phyloP scores from a whole-genome alignment of 2,113 vertebrate species.

The Spheniscus mendiculus region DNA sequence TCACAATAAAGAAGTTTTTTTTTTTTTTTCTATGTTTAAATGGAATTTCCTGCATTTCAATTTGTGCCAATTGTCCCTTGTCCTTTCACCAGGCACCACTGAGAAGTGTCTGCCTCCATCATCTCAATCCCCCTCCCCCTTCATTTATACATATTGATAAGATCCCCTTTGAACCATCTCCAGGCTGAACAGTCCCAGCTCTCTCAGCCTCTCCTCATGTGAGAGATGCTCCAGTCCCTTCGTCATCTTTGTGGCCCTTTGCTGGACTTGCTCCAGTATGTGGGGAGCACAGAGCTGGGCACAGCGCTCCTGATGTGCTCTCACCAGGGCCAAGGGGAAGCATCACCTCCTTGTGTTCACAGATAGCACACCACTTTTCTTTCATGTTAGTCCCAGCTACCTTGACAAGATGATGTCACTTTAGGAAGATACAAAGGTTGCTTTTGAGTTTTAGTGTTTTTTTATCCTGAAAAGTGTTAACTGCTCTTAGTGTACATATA shows the following conservation, averaged over 20 bases:
- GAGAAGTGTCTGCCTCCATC: neutral
- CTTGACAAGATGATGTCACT: neutral
- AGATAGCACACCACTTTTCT: neutral
- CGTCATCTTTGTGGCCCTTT: neutral
- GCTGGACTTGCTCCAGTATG: neutral
- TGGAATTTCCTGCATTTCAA: neutral
- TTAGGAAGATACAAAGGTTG: neutral
- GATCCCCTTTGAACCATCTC: neutral
- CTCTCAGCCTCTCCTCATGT: neutral
- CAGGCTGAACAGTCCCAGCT: neutral
- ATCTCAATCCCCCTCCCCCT: fast-evolving
- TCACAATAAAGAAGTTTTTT: neutral
- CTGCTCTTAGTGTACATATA: neutral
- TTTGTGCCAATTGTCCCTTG: neutral
- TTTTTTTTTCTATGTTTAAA: too few species aligned
- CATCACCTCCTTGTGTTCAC: neutral
- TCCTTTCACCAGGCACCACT: neutral
- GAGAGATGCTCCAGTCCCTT: neutral
- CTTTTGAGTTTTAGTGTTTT: neutral
- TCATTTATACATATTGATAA: neutral
- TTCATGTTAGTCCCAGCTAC: neutral
- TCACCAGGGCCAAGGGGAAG: neutral
- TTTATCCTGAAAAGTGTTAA: neutral
- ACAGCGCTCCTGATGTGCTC: neutral
- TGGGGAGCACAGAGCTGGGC: neutral